Evolutionary conservation across 2,113 vertebrate species (phyloP), one percentile per base, ranked within the genome.

Genomic region (Antigone vipio): DNA sequence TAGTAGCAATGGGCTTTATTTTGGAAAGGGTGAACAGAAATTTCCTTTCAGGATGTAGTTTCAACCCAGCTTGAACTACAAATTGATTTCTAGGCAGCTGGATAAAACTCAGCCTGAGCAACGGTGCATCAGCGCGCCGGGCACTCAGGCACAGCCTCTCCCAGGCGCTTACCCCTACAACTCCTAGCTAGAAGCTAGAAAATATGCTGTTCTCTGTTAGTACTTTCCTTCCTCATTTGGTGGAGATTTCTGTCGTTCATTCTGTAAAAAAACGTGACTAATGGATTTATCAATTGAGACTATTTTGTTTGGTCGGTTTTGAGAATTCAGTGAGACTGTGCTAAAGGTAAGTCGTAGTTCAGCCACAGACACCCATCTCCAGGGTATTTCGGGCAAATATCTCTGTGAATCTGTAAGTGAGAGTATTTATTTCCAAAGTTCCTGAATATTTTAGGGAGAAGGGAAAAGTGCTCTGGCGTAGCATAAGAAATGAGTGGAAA

Each of bases 61-160:
- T 85, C 50, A 71, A 5, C 30, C 40, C 19, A 4, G 21, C 27
- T 66, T 72, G 66, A 64, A 23, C 40, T 23, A 27, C 13, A 63
- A 29, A 38, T 15, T 14, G 7, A 11, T 60, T 89, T 62, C 53
- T 40, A 29, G 62, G 58, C 49, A 85, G 20, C 13, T 26, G 74
- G 35, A 29, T 45, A 45, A 74, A 83, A 53, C 9, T 56, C 6
- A 42, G 13, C 26, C 40, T 18, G 11, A 32, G 9, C 12, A 19
- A 3, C 0, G 15, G 53, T 35, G 35, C 8, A 2, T 22, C 35
- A 42, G 71, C 9, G 30, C 45, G 38, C 1, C 0, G 10, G 47
- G 22, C 15, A 17, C 32, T 9, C 30, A 9, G 68, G 47, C 67
- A 59, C 19, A 62, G 75, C 45, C 45, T 27, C 4, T 15, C n/a